These are phyloP conservation scores for Bufo gargarizans DNA, from an alignment of 2,113 vertebrate species.

Conservation along the genomic window DNA sequence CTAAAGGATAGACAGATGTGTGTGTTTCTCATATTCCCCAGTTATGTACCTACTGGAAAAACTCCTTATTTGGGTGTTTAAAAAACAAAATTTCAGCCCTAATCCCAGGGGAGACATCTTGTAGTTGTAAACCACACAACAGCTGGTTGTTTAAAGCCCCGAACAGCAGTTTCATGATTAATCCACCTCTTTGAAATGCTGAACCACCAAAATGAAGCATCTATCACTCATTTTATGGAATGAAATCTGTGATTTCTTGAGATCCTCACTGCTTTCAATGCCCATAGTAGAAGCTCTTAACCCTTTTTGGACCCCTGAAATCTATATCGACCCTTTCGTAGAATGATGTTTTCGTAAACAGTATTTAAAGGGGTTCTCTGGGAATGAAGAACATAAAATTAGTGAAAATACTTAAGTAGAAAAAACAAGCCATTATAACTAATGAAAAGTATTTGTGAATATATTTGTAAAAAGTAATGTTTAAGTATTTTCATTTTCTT, in stretches of 20 bases:
- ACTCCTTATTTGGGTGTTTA: conserved; percentile 59
- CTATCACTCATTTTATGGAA: conserved; percentile 60
- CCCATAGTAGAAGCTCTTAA: neutral
- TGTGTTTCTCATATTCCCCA: conserved; percentile 64
- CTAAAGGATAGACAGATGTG: conserved; percentile 62
- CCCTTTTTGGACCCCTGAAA: neutral
- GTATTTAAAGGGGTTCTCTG: too few relatives aligned
- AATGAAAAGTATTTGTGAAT: too few relatives aligned
- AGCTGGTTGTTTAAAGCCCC: conserved; percentile 75
- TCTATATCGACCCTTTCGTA: too few relatives aligned
- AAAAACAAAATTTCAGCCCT: conserved; percentile 9
- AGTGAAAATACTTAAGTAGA: too few relatives aligned
- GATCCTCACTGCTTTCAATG: conserved; percentile 31
- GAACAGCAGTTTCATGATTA: conserved; percentile 75
- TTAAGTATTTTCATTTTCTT: too few relatives aligned
- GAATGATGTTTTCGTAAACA: too few relatives aligned
- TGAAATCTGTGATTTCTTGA: conserved; percentile 55
- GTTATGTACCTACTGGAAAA: conserved; percentile 56
- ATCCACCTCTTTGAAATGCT: conserved; percentile 76
- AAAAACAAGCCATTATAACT: too few relatives aligned
- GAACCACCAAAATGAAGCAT: conserved; percentile 60
- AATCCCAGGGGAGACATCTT: conserved; percentile 75
- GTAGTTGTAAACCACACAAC: conserved; percentile 70
- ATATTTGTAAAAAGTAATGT: too few relatives aligned
- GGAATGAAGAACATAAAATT: too few relatives aligned